Conservation (phyloP, 92 coral and sea anemone genomes). For the Metridium senile region DNA sequence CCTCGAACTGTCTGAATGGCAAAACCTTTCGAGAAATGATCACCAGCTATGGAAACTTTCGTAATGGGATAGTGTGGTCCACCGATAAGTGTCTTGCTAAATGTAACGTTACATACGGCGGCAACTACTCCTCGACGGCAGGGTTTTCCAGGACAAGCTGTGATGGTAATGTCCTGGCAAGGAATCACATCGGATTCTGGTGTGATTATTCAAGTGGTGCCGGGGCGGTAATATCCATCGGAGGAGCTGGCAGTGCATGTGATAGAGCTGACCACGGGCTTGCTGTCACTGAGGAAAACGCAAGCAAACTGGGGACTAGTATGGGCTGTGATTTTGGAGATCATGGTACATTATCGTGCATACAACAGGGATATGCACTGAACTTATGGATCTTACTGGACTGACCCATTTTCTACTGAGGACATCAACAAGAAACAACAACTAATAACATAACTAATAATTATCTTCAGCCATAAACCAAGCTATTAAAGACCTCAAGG, state of each 20-base stretch:
- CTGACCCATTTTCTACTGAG: too few species aligned
- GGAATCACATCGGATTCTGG: too few species aligned
- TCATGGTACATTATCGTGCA: not conserved
- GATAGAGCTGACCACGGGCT: slow-evolving; percentile 67
- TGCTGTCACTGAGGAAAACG: slow-evolving; percentile 55
- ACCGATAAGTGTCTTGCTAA: slow-evolving; percentile 46
- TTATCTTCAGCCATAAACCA: too few species aligned
- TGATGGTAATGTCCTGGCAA: slow-evolving; percentile 37
- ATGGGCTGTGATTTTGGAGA: slow-evolving; percentile 40
- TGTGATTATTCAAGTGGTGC: too few species aligned
- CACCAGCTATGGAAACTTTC: slow-evolving; percentile 57
- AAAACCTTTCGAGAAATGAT: slow-evolving; percentile 56
- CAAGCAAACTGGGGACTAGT: not conserved
- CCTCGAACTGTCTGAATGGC: slow-evolving; percentile 52
- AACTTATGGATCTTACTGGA: slow-evolving; percentile 5
- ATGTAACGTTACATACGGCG: slow-evolving; percentile 60
- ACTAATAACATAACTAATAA: too few species aligned
- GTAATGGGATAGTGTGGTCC: slow-evolving; percentile 51
- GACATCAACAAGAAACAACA: too few species aligned
- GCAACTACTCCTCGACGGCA: slow-evolving; percentile 31
- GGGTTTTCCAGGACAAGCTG: slow-evolving; percentile 50
- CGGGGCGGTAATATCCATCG: slow-evolving; percentile 60
- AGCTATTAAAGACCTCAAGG: too few species aligned
- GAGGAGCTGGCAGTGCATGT: slow-evolving; percentile 57
- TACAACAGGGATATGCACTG: not conserved